Evolutionary conservation across 1,140 invertebrate species (phyloP), one percentile per base, ranked within the genome.

Genomic region (Armadillidium nasatum): DNA sequence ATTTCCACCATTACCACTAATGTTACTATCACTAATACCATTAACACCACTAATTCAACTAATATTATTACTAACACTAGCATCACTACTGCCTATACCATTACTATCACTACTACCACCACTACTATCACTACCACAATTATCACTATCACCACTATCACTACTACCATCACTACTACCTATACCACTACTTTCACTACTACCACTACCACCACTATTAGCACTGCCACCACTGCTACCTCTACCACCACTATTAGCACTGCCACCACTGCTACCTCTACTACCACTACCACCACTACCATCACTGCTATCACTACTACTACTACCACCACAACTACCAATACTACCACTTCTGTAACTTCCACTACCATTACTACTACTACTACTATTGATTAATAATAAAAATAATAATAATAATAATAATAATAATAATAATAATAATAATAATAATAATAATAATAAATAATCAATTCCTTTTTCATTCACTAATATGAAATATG

Each of bases 221-320:
- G 15, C 19, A 69, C 15, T 21, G 19, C 15, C 22, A 19, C 67
- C 22, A 69, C 15, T 69, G 19, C 15, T 69, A 19, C 67, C 19
- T 10, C 15, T 69, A 69, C 15, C 19, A 19, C 21, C 19, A 69
- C 15, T 69, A 69, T 10, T 21, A 19, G 9, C 22, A 69, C 15
- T 21, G 19, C 67, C 22, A 69, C 15, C 19, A 69, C 15, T 69
- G 10, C 67, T 69, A 69, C 15, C 19, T 10, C 67, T 69, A 69
- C 10, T 69, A 69, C 15, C 19, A 19, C 67, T 21, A 69, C 67
- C 22, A 69, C 67, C 67, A 69, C 15, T 69, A 19, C 15, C 19
- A 69, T 23, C 19, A 69, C 67, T 69, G 19, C 67, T 19, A 69
- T 10, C 22, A 69, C 15, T 69, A 69, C 67, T 69, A 69, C 67